Conservation (phyloP, 2,888 invertebrate genomes). For the Caenorhabditis sp. region DNA sequence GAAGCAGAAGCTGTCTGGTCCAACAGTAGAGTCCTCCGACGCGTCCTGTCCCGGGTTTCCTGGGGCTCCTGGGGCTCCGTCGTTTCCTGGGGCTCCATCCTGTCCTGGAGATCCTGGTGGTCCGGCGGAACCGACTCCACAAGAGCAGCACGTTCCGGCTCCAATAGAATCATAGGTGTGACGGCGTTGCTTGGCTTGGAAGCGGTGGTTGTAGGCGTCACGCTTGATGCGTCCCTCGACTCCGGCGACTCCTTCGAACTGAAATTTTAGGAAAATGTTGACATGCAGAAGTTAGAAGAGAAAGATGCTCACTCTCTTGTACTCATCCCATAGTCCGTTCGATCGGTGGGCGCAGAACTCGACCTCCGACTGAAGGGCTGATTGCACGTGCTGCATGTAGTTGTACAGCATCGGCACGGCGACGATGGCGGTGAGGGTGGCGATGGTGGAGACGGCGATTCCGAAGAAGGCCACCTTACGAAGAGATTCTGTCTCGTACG, state of each 20-base stretch:
- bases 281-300: neutral
- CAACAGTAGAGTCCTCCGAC: neutral
- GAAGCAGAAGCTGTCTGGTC: conserved; percentile 62
- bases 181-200: neutral
- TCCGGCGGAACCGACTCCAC: conserved; percentile 63
- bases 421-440: conserved; percentile 63
- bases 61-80: conserved; percentile 62
- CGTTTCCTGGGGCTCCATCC: conserved; percentile 66
- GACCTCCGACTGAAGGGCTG: conserved; percentile 62
- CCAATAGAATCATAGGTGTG: neutral
- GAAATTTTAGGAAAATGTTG: conserved; percentile 10
- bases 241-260: conserved; percentile 30
- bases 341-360: conserved; percentile 65
- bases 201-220: neutral
- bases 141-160: conserved; percentile 57
- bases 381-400: conserved; percentile 64
- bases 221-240: conserved; percentile 13
- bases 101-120: conserved; percentile 64
- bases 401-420: conserved; percentile 59
- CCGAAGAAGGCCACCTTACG: conserved; percentile 40
- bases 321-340: conserved; percentile 64
- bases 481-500: conserved; percentile 32
- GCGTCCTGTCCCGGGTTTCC: conserved; percentile 62
- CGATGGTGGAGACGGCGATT: conserved; percentile 66
- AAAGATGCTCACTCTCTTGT: conserved; percentile 50